phyloP scores from a whole-genome alignment of 23 tunicate species.

The Oikopleura dioica region DNA sequence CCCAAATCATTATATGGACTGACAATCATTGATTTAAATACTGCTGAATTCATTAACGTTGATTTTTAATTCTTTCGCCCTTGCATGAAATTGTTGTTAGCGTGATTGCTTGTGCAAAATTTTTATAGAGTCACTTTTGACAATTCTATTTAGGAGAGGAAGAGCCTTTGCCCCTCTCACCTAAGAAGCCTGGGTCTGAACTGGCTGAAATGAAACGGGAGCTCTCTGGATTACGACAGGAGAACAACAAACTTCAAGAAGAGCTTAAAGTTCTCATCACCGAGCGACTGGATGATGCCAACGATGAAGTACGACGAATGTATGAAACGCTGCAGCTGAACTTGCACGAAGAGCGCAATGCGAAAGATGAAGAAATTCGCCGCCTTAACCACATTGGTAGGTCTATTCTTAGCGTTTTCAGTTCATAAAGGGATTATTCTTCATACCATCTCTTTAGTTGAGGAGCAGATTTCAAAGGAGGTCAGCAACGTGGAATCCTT shows the following conservation, averaged over 20 bases:
- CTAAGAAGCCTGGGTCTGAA: background rate
- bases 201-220: background rate
- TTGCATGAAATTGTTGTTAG: background rate
- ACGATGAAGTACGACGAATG: conserved; percentile 6
- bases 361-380: background rate
- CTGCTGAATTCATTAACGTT: background rate
- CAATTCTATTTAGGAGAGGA: too few relatives aligned
- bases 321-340: background rate
- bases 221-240: background rate
- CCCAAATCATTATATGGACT: background rate
- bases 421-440: too few relatives aligned
- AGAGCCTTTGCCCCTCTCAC: too few relatives aligned
- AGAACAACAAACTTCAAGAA: background rate
- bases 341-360: background rate
- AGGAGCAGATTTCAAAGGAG: background rate
- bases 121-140: too few relatives aligned
- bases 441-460: too few relatives aligned
- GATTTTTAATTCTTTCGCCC: background rate
- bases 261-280: background rate
- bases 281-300: background rate
- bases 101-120: background rate
- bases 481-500: background rate
- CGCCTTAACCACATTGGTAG: background rate
- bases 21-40: background rate
- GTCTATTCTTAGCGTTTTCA: too few relatives aligned